Evolutionary conservation across 2,797 vertebrate species (phyloP).

Genomic region (Hypotaenidia philippensis): DNA sequence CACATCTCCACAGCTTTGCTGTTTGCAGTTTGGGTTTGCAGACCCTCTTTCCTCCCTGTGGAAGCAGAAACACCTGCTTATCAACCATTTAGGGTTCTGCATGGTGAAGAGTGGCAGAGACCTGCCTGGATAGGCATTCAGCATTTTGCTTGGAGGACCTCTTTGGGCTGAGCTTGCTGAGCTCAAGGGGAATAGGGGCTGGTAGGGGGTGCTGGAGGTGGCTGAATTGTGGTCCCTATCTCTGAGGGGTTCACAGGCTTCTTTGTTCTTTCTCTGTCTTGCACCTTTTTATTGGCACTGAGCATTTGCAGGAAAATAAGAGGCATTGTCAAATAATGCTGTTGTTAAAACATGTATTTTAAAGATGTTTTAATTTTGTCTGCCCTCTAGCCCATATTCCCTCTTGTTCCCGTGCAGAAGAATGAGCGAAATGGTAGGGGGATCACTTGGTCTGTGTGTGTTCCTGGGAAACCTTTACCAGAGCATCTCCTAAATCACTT

Average conservation of each 20-base stretch:
- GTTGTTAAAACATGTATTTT: not conserved
- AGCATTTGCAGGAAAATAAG: not conserved
- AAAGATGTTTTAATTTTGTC: not conserved
- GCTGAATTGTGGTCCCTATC: accelerated
- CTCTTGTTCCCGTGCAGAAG: not conserved
- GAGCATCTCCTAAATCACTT: not conserved
- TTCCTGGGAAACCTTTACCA: not conserved
- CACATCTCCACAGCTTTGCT: not conserved
- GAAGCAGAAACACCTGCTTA: not conserved
- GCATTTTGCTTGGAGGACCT: not conserved
- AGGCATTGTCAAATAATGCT: not conserved
- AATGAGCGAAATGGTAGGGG: not conserved
- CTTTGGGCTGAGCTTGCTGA: not conserved
- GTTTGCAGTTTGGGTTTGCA: not conserved
- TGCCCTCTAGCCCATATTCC: not conserved
- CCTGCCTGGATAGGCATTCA: not conserved
- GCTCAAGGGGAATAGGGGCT: not conserved
- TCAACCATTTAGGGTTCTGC: not conserved
- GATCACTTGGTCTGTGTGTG: accelerated
- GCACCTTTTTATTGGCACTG: accelerated
- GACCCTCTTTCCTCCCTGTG: not conserved
- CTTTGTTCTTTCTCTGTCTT: not conserved
- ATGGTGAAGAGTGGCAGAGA: not conserved
- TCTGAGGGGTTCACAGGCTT: not conserved
- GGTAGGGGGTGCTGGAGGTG: not conserved